Conservation (phyloP, 2,113 vertebrate genomes). For the Spea bombifrons region DNA sequence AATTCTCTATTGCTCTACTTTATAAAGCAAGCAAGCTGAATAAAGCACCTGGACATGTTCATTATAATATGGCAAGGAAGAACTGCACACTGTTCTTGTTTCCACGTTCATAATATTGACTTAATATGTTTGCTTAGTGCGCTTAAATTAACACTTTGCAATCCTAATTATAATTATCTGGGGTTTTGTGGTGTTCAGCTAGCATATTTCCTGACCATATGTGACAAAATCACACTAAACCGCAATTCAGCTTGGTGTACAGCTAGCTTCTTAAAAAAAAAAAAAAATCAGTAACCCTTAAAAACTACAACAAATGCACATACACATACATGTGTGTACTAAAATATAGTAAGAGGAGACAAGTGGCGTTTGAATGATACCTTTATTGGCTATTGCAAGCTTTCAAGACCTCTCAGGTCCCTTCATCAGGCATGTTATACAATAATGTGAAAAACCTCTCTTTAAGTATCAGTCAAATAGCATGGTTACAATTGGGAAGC, state of each 20-base stretch:
- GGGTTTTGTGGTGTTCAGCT: not conserved
- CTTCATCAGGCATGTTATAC: too few species aligned
- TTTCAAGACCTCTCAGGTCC: too few species aligned
- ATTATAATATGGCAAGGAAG: slow-evolving; percentile 8
- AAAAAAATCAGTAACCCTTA: too few species aligned
- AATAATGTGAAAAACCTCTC: too few species aligned
- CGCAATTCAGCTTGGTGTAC: not conserved
- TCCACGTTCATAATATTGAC: slow-evolving; percentile 9
- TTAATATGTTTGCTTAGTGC: slow-evolving; percentile 23
- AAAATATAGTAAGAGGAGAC: too few species aligned
- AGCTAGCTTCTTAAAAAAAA: not conserved
- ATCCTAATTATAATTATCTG: slow-evolving; percentile 13
- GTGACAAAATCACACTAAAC: not conserved
- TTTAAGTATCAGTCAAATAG: too few species aligned
- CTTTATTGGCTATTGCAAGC: too few species aligned
- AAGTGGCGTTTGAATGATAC: too few species aligned
- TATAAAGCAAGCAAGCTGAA: not conserved
- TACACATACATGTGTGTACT: too few species aligned
- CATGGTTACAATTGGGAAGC: too few species aligned
- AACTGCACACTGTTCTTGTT: slow-evolving; percentile 10
- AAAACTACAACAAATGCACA: too few species aligned
- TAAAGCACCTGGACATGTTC: slow-evolving; percentile 6
- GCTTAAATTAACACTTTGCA: slow-evolving; percentile 19
- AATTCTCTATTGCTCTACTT: too few species aligned
- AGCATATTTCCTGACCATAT: not conserved